Conservation (phyloP, 1,140 invertebrate species). For the Lucilia cuprina region DNA sequence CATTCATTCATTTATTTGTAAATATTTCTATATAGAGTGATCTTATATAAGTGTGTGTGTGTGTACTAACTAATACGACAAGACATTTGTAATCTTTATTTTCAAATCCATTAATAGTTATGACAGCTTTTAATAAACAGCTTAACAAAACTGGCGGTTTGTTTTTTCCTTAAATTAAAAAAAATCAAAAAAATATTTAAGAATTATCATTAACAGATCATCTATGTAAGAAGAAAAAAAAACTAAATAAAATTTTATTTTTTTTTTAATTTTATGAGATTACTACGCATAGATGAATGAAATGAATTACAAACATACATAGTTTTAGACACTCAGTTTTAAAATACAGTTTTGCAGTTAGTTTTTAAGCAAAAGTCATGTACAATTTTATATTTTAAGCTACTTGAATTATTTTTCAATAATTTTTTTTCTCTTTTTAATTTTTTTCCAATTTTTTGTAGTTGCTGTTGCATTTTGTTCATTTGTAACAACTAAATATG, state of each 20-base stretch:
- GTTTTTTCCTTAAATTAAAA: neutral
- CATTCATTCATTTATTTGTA: neutral
- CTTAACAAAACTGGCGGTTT: neutral
- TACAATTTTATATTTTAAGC: neutral
- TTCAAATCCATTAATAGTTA: neutral
- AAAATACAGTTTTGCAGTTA: too few relatives aligned
- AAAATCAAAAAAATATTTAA: neutral
- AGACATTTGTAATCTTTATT: neutral
- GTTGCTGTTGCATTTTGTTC: neutral
- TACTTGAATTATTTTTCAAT: slow-evolving; percentile 11
- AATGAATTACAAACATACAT: neutral
- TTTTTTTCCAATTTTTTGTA: neutral
- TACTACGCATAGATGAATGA: neutral
- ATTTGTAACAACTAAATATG: neutral
- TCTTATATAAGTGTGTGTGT: neutral
- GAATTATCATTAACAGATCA: slow-evolving; percentile 3
- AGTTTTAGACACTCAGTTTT: too few relatives aligned
- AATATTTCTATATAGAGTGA: neutral
- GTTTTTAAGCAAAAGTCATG: neutral
- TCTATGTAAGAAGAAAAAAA: neutral
- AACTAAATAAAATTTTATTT: neutral
- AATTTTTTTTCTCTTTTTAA: neutral
- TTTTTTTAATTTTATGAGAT: neutral
- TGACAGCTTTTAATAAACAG: slow-evolving; percentile 2
- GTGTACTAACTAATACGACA: neutral